Base-by-base conservation (phyloP, 1,140 invertebrate species). In the Diabrotica undecimpunctata region DNA sequence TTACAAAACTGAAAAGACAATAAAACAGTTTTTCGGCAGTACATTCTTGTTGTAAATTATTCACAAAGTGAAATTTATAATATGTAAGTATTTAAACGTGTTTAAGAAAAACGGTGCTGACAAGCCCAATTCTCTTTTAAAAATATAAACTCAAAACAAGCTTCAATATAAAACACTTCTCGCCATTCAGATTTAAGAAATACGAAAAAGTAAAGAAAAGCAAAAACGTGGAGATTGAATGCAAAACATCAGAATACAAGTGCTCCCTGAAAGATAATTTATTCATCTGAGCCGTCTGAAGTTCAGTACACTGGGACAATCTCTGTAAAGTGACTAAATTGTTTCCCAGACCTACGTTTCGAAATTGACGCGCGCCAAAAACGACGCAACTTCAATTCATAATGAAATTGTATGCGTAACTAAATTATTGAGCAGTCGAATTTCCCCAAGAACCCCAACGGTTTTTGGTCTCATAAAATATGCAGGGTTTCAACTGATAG, bases 391-490 rank as follows among this genome's bases (percentile, higher is more conserved):
- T 37, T 41, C 36, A 57, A 57, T 57, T 57, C 25, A 12, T 57
- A 37, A 57, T 37, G 55, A 37, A 57, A 57, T 39, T 38, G 55
- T 2, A 57, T 57, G 55, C 37, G n/a, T 57, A 57, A n/a, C 55
- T 57, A 5, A 36, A 57, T 57, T 57, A 57, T 57, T 57, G 36
- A 57, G n/a, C 12, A 57, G 55, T 36, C 10, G 25, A 14, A 41
- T 57, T 37, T 57, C 12, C 55, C 37, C 25, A 37, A 25, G 36
- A 57, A 37, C 62, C 38, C n/a, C 41, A 25, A n/a, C 12, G 55
- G 37, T 57, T 57, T 57, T 57, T 4, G 55, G 55, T 57, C 35
- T 57, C 55, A 57, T 57, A 6, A 57, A 57, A 57, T 57, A 57
- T 41, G 63, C 57, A 59, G 51, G 55, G 39, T 11, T 57, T 35